Percentiles rank a stretch among this genome's conserved stretches.
These are phyloP conservation scores for Hirudinaria manillensis DNA, from an alignment of 2,888 invertebrate species.

Conservation along the genomic window DNA sequence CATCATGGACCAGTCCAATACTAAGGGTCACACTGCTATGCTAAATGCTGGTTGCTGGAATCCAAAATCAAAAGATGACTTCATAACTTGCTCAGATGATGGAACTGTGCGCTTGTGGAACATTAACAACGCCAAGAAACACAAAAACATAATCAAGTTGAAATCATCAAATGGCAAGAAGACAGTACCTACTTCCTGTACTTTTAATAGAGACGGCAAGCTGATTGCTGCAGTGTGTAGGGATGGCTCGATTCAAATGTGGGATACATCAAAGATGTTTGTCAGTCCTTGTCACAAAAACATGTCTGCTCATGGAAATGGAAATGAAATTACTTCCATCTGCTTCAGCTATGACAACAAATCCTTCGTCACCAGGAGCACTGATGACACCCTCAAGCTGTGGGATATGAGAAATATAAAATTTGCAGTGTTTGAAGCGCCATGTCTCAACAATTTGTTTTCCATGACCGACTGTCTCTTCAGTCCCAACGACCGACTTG, in stretches of 20 bases:
- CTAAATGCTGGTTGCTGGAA: constrained; percentile 88
- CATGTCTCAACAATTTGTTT: constrained; percentile 73
- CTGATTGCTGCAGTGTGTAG: constrained; percentile 83
- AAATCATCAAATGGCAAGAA: constrained; percentile 65
- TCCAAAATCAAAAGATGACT: constrained; percentile 81
- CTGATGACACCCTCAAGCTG: constrained; percentile 86
- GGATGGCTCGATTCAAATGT: constrained; percentile 92
- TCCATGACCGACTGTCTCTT: constrained; percentile 65
- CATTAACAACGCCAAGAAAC: constrained; percentile 63
- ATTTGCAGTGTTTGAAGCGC: constrained; percentile 66
- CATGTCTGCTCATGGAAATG: constrained; percentile 65
- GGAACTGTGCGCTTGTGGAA: constrained; percentile 89
- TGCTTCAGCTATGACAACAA: constrained; percentile 80
- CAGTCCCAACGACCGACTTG: constrained; percentile 83
- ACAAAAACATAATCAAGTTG: constrained; percentile 78
- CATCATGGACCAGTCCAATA: constrained; percentile 67
- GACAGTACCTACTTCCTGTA: constrained; percentile 75
- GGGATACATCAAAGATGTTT: constrained; percentile 86
- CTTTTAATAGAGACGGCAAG: constrained; percentile 77
- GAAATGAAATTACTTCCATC: constrained; percentile 75
- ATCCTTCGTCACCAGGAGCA: constrained; percentile 71
- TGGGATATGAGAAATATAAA: constrained; percentile 86
- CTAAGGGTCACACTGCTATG: constrained; percentile 79
- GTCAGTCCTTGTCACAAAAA: constrained; percentile 75
- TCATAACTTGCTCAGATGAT: constrained; percentile 87